Percentiles rank a stretch among this genome's conserved stretches.
Evolutionary conservation across 2,797 vertebrate species (phyloP).

Genomic region (Bradypodion ventrale): DNA sequence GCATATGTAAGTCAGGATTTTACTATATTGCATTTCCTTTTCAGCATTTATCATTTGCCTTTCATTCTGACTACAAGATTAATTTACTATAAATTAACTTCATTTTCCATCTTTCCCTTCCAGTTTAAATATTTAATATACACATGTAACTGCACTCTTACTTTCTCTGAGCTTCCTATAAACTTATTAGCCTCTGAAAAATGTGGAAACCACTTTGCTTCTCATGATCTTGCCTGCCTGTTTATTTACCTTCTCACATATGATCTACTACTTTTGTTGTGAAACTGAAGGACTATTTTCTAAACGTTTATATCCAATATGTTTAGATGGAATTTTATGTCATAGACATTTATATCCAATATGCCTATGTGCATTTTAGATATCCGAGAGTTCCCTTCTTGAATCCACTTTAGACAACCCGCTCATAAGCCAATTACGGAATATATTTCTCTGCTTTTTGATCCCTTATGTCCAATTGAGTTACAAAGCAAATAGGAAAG

Average conservation of each 20-base stretch:
- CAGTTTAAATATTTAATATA: conserved; percentile 23
- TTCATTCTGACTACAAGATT: conserved; percentile 32
- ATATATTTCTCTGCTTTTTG: too few relatives aligned
- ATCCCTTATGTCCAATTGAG: too few relatives aligned
- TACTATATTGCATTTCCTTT: conserved; percentile 16
- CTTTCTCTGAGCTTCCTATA: background rate
- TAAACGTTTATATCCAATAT: too few relatives aligned
- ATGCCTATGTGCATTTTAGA: too few relatives aligned
- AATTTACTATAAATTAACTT: conserved; percentile 19
- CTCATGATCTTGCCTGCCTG: background rate
- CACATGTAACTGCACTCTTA: conserved; percentile 26
- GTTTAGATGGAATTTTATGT: too few relatives aligned
- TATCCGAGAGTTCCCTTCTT: too few relatives aligned
- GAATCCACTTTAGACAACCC: too few relatives aligned
- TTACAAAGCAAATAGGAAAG: too few relatives aligned
- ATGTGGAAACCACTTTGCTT: background rate
- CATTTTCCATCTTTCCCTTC: conserved; percentile 22
- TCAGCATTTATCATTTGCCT: conserved; percentile 20
- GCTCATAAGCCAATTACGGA: too few relatives aligned
- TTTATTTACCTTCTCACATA: conserved; percentile 49
- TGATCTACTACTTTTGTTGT: conserved; percentile 54
- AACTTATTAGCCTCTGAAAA: conserved; percentile 16
- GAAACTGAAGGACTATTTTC: too few relatives aligned
- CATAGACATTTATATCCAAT: too few relatives aligned
- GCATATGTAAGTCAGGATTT: too few relatives aligned